These are phyloP conservation scores for Chelon labrosus DNA, from an alignment of 2,797 vertebrate genomes.

Conservation along the genomic window DNA sequence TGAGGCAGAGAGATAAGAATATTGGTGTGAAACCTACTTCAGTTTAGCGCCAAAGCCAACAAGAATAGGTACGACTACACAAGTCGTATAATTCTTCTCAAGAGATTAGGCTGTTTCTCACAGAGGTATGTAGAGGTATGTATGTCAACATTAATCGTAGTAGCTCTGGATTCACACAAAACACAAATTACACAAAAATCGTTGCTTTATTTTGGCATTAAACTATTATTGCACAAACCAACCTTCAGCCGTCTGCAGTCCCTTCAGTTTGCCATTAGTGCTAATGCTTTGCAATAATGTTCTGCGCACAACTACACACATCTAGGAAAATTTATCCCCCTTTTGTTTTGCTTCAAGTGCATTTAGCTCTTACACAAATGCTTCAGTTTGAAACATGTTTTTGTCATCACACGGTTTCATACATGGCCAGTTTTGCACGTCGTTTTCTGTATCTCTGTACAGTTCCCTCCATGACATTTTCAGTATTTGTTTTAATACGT, in stretches of 20 bases:
- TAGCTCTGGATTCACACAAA: not conserved
- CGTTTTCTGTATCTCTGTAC: not conserved
- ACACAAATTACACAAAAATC: not conserved
- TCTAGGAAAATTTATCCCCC: constrained; percentile 7
- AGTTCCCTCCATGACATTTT: too few relatives aligned
- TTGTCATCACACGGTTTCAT: constrained; percentile 25
- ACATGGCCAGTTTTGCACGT: constrained; percentile 6
- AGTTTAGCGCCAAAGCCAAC: not conserved
- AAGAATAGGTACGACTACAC: not conserved
- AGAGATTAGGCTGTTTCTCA: not conserved
- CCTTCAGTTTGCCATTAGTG: not conserved
- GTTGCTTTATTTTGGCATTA: not conserved
- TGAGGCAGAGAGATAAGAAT: not conserved
- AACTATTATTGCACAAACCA: not conserved
- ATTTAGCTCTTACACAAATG: constrained; percentile 22
- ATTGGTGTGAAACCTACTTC: not conserved
- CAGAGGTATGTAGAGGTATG: not conserved
- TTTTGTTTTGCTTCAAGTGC: not conserved
- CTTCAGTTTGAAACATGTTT: constrained; percentile 17
- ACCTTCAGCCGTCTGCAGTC: not conserved
- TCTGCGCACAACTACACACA: not conserved
- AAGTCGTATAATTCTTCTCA: not conserved
- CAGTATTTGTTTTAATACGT: too few relatives aligned
- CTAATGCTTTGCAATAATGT: not conserved
- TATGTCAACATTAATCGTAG: not conserved